Base-by-base conservation (phyloP, 2,888 invertebrate genomes). In the Leptinotarsa rubiginosa region DNA sequence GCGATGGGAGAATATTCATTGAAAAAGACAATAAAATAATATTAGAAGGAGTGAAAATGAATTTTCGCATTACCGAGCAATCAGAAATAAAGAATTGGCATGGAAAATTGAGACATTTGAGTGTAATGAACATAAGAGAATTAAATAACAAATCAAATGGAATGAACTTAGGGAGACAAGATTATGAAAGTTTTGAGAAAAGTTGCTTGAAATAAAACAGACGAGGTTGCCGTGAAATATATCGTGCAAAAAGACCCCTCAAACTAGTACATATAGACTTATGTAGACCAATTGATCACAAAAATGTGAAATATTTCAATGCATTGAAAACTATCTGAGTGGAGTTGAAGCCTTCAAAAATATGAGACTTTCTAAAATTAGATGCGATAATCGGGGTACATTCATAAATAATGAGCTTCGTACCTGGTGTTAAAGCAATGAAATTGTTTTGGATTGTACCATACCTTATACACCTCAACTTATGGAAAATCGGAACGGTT, bases 101-200 rank as follows among this genome's bases (percentile, higher is more conserved):
- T 52, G 18, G 68, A 50, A 71, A 70, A 73, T 22, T 75, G n/a
- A 72, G 73, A 25, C 72, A 77, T 54, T 25, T 78, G n/a, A 59
- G 72, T 41, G 54, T 62, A 50, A 22, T 59, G 20, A 70, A 76
- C 41, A 70, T 78, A 41, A 69, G 73, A 74, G n/a, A 78, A 65
- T 56, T 77, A 69, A 47, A 68, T 54, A 31, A 74, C 5, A 64
- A 74, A 50, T 15, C 71, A 25, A 69, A 22, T 59, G 77, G 69
- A n/a, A 78, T 75, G 31, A 68, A 74, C 41, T 62, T 77, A 47
- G 25, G 3, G 0, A 25, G 25, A 25, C 4, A 25, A 67, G 13
- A 12, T 22, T 87, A 85, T 80, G 85, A 86, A 73, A 78, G 84
- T 15, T 87, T 86, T 79, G 80, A 85, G 73, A 75, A 83, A 76